Conservation (phyloP, 2,888 invertebrate species). For the Andrena trimmerana region DNA sequence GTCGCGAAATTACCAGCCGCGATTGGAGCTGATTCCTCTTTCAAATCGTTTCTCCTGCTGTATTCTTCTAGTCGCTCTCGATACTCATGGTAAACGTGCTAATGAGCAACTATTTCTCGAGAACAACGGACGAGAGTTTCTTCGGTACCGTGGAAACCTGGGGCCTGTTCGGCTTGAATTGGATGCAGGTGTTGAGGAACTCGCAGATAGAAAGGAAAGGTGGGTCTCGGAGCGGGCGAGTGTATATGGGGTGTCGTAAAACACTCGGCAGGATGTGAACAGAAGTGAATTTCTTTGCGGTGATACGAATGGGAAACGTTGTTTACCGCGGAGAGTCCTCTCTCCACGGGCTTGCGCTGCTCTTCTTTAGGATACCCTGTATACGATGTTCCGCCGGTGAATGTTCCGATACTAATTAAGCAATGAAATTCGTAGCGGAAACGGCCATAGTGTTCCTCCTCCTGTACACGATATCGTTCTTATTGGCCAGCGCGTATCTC, state of each 20-base stretch:
- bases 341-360: background rate
- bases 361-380: background rate
- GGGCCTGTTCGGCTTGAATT: constrained; percentile 80
- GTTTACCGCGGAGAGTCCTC: background rate
- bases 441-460: constrained; percentile 76
- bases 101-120: constrained; percentile 79
- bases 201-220: constrained; percentile 73
- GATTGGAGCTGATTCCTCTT: background rate
- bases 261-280: background rate
- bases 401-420: background rate
- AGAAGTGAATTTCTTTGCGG: too few relatives aligned
- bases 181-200: constrained; percentile 77
- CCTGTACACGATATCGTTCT: constrained; percentile 75
- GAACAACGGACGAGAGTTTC: constrained; percentile 74
- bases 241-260: background rate
- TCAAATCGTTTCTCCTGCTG: background rate
- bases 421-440: constrained; percentile 72
- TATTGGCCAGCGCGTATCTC: constrained; percentile 79
- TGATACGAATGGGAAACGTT: background rate
- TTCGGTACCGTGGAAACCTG: constrained; percentile 75
- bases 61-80: constrained; percentile 76
- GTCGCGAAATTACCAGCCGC: constrained; percentile 4
- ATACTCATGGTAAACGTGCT: constrained; percentile 82
- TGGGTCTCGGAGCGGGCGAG: constrained; percentile 48
- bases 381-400: background rate